Evolutionary conservation across 2,888 invertebrate species (phyloP), one percentile per base, ranked within the genome.

Genomic region (Dioctria rufipes): DNA sequence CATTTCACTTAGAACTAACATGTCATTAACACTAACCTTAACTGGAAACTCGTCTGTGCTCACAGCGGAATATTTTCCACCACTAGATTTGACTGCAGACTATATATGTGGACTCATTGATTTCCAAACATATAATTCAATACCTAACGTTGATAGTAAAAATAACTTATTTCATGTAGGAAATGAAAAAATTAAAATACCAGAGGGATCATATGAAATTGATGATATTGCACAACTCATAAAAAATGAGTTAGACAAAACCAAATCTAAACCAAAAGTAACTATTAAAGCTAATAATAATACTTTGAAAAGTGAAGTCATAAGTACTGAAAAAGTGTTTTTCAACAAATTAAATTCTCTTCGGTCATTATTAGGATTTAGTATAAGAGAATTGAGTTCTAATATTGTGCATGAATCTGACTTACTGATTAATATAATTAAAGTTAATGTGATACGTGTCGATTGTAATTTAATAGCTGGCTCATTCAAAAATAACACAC

Each of bases 151-250:
- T 5, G 85, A 87, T 83, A 81, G 83, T 54, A 82, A 81, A 54
- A 85, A 87, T 80, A 87, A 87, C 83, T 85, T 85, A 78, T 86
- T 88, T 83, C 84, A 85, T 80, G 39, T 82, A 11, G 51, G 78
- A 37, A 60, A 85, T 51, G 75, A 84, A 79, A 81, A 82, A 40
- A 78, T 86, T 37, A 82, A 77, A 54, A 83, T 87, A 73, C 86
- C 86, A 42, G 82, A 82, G 4, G 86, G 87, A 8, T 84, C 85
- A n/a, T 86, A 87, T 82, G 86, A 87, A 84, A 83, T 87, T 40
- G 83, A 84, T 25, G 85, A 86, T 83, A 84, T 87, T 43, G 82
- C 84, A 43, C 5, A 40, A 39, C 5, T 5, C 4, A 60, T n/a
- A n/a, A 58, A 58, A 42, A 42, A 13, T 40, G 58, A 60, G 42